A percentile compares a stretch with the other conserved stretches of the same genome.
Conservation (phyloP, 1,140 invertebrate species). For the Drosophila simulans region DNA sequence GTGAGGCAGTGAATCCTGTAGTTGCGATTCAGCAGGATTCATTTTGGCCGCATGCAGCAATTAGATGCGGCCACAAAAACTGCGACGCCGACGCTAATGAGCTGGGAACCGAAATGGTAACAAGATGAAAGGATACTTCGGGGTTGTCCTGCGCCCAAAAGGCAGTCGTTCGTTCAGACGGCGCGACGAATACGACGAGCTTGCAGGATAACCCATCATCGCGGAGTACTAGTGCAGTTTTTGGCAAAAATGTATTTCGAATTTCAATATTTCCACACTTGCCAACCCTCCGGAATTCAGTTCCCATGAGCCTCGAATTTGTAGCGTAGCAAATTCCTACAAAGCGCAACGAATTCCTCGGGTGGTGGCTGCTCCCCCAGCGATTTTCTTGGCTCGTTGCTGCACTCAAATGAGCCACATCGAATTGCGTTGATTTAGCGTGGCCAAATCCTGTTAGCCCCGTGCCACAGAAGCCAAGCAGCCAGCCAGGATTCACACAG, state of each 20-base stretch:
- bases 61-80: constrained; percentile 77
- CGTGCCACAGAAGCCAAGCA: constrained; percentile 58
- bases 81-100: constrained; percentile 70
- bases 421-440: constrained; percentile 79
- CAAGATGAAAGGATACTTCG: constrained; percentile 22
- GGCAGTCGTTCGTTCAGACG: constrained; percentile 25
- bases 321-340: constrained; percentile 74
- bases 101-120: constrained; percentile 63
- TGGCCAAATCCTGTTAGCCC: constrained; percentile 80
- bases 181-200: constrained; percentile 52
- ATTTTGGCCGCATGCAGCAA: constrained; percentile 70
- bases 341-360: constrained; percentile 75
- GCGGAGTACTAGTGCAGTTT: constrained; percentile 46
- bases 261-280: constrained; percentile 74
- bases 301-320: constrained; percentile 75
- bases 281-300: constrained; percentile 36
- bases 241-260: constrained; percentile 73
- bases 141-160: constrained; percentile 17
- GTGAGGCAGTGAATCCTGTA: constrained; percentile 35
- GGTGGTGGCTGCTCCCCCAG: constrained; percentile 49
- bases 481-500: constrained; percentile 62
- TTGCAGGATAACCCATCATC: constrained; percentile 32
- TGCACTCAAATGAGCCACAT: constrained; percentile 78
- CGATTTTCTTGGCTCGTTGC: constrained; percentile 48
- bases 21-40: constrained; percentile 17